Base-by-base conservation (phyloP, 2,797 vertebrate species). In the Myotis myotis region DNA sequence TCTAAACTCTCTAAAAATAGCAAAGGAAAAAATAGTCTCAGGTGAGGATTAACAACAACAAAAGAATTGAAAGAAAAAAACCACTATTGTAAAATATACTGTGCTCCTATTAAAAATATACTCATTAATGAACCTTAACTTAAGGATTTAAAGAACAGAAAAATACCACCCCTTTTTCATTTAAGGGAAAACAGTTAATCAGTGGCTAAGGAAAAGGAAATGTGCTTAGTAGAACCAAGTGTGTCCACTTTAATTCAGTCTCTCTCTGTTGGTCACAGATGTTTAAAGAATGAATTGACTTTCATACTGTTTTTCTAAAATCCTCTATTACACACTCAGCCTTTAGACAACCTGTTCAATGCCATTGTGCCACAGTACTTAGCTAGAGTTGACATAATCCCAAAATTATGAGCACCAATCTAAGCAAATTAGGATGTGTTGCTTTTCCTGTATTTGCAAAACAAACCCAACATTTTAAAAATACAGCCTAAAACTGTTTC, bases 401-500 rank as follows among this genome's bases (percentile, higher is more conserved):
- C 87, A 95, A 84, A 93, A 87, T 36, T 62, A 28, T 87, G 60
- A 74, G 66, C 41, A 85, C 30, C 71, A 76, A 81, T 86, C 90
- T 96, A 93, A 95, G 93, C 94, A 95, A 96, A 96, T 95, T 74
- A 95, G 95, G 76, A 95, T 94, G 71, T 87, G 44, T 38, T 80
- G 83, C 72, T 95, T 97, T 97, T 95, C 93, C 89, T 91, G 87
- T 93, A 95, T 96, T 97, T 96, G 89, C 94, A 82, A 97, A 96
- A 92, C 95, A 97, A 95, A 97, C 47, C 41, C 70, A 89, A 76
- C 78, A 93, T 94, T 97, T 95, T 41, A 55, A 74, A 96, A 97
- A 93, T 51, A 89, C 49, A 93, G 72, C 28, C 90, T 74, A 49
- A 82, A 49, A 41, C 55, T 60, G 68, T 96, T 96, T 95, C 92